Base-by-base conservation (phyloP, 1,140 invertebrate species). In the Scaptomyza pallida region DNA sequence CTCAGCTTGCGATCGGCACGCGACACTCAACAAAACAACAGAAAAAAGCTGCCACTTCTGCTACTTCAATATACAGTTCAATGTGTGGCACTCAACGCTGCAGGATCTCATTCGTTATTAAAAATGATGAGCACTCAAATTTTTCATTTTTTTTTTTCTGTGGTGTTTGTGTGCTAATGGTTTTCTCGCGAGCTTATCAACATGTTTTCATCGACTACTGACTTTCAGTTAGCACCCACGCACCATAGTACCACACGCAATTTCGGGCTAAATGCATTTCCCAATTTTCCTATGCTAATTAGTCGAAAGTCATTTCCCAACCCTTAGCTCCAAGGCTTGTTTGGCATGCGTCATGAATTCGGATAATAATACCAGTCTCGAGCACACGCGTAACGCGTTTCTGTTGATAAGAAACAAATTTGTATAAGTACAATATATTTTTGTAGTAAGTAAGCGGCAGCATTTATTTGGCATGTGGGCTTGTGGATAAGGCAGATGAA, bases 1-100 rank as follows among this genome's bases (percentile, higher is more conserved):
- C 80, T 21, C 81, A 88, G 81, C 81, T 86, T 86, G 81, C 62
- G 81, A 78, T 81, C 74, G 62, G 68, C 80, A 85, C 80, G 80
- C 80, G 80, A 86, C 81, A 57, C 43, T 21, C 54, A 15, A 30
- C 86, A 74, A 72, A 26, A 21, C 21, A 21, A 21, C 21, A 21
- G n/a, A 26, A 15, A 26, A 85, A 74, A 72, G 70, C 70, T 72
- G 69, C 43, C 8, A 52, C 37, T 35, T 35, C 3, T 40, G 65
- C 61, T 50, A 78, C 62, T 73, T 62, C 41, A 63, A 56, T 19
- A 21, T 17, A 33, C 23, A 26, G 23, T 26, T 2, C 23, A 26
- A 26, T 26, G 6, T 16, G 41, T 19, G 50, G 69, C 64, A 77
- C 57, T 47, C 54, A 16, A 17, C 82, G 45, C 81, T 55, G 23